phyloP scores from a whole-genome alignment of 92 coral and sea anemone species.

The Meandrina meandrites region DNA sequence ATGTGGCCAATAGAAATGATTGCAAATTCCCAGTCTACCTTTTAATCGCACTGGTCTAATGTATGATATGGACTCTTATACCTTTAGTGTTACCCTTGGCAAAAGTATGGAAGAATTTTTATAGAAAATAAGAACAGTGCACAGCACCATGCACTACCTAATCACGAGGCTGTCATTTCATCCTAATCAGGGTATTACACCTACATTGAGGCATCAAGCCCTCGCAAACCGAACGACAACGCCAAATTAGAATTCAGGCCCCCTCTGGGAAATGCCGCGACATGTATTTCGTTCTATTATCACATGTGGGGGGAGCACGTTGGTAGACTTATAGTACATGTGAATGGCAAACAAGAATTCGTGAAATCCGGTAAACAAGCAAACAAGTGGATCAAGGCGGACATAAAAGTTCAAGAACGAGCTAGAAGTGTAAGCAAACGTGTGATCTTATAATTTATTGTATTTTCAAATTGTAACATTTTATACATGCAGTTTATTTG shows the following conservation, averaged over 20 bases:
- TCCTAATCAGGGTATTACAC: constrained; percentile 7
- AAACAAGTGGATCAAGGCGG: neutral
- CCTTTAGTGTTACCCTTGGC: neutral
- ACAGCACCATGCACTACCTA: neutral
- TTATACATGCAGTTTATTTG: no score
- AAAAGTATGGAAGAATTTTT: neutral
- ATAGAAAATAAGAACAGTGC: neutral
- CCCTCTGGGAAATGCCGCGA: neutral
- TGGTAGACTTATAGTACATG: constrained; percentile 5
- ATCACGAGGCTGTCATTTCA: no score
- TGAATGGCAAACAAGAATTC: neutral
- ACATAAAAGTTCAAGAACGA: neutral
- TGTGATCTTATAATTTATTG: neutral
- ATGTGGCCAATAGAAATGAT: no score
- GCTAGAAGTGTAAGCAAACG: neutral
- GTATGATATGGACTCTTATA: neutral
- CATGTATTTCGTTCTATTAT: constrained; percentile 31
- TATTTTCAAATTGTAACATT: neutral
- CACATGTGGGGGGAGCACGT: constrained; percentile 21
- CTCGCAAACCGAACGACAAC: neutral
- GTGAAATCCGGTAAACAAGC: neutral
- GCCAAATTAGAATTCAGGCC: constrained; percentile 20
- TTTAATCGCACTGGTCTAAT: neutral
- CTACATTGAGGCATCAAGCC: constrained; percentile 37
- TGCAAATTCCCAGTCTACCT: no score